These are phyloP conservation scores for Cairina moschata DNA, from an alignment of 2,113 vertebrate species.

Conservation along the genomic window DNA sequence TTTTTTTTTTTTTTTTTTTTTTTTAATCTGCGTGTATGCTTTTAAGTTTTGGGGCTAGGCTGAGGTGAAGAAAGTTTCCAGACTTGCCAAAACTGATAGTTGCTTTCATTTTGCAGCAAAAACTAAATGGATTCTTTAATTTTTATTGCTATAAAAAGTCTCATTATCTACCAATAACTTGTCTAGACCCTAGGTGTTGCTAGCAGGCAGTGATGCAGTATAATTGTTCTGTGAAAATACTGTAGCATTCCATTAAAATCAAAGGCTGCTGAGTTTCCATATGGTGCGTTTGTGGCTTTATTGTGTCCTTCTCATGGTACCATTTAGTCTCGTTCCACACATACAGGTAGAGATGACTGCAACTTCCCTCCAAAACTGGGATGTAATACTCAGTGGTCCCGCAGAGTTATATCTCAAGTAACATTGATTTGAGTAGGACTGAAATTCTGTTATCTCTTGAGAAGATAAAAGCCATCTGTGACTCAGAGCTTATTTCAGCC, in stretches of 20 bases:
- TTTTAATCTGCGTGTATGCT: background rate
- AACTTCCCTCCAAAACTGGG: background rate
- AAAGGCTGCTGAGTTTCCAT: background rate
- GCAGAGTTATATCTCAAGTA: background rate
- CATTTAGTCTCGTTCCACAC: background rate
- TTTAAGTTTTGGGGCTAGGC: background rate
- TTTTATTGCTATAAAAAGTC: background rate
- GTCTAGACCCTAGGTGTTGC: background rate
- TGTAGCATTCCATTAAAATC: background rate
- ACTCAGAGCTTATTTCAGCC: background rate
- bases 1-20: no score
- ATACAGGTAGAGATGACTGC: background rate
- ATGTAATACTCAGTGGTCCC: background rate
- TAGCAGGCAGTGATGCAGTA: background rate
- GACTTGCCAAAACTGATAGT: background rate
- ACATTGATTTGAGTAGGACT: background rate
- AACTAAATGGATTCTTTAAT: background rate
- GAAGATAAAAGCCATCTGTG: background rate
- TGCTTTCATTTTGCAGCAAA: background rate
- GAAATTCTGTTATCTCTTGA: background rate
- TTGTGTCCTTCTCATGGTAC: background rate
- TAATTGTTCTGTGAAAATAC: background rate
- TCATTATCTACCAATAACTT: background rate
- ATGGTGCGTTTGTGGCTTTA: background rate
- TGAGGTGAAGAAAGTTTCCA: background rate